phyloP scores from a whole-genome alignment of 2,797 vertebrate species.

The Eulemur albifrons region DNA sequence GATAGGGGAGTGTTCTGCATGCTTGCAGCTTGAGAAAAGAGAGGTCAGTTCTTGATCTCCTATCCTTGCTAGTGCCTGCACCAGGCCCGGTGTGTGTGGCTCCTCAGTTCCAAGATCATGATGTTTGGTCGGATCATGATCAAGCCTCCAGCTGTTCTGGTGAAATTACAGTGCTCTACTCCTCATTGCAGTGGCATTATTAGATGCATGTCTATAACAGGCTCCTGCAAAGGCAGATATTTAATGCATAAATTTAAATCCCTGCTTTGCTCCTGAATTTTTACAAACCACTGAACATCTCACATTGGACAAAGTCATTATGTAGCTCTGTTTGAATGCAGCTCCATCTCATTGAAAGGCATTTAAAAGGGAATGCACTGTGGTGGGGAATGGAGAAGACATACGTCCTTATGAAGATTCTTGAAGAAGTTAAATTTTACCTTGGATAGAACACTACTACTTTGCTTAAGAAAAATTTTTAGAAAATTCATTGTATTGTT shows the following conservation, averaged over 20 bases:
- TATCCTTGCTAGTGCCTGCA: not conserved
- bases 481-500: not conserved
- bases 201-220: not conserved
- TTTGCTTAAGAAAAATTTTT: not conserved
- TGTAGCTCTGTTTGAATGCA: not conserved
- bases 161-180: not conserved
- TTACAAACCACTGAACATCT: not conserved
- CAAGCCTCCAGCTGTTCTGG: not conserved
- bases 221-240: not conserved
- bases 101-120: not conserved
- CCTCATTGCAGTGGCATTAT: not conserved
- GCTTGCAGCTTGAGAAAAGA: not conserved
- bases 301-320: not conserved
- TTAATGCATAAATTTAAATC: not conserved
- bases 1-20: not conserved
- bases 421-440: not conserved
- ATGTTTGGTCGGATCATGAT: not conserved
- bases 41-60: not conserved
- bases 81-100: no score
- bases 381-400: not conserved
- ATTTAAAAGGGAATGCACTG: not conserved
- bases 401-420: not conserved
- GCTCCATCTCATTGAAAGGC: not conserved
- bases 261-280: not conserved
- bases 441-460: not conserved